These are phyloP conservation scores for Vulpes ferrilata DNA, from an alignment of 2,113 vertebrate genomes.

Conservation along the genomic window DNA sequence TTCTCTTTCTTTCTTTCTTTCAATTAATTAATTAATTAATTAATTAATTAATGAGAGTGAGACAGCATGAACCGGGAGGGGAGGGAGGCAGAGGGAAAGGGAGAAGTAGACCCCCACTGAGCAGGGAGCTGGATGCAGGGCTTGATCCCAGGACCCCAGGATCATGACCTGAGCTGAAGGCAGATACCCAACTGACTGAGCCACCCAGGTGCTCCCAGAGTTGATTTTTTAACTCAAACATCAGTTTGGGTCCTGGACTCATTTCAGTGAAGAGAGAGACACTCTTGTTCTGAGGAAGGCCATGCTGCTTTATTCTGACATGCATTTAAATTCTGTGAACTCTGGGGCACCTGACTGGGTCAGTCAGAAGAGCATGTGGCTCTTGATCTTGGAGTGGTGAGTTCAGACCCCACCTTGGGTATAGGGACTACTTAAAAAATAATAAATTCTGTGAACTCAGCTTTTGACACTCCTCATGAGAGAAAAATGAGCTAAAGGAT, in stretches of 20 bases:
- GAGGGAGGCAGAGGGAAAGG: too few relatives aligned
- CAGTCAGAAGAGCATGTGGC: not conserved
- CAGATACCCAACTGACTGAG: not conserved
- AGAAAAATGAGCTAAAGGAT: not conserved
- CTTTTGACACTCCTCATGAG: not conserved
- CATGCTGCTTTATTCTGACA: not conserved
- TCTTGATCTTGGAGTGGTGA: not conserved
- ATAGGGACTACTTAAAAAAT: not conserved
- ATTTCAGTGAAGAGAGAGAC: not conserved
- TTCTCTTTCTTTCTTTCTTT: too few relatives aligned
- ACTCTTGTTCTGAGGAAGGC: not conserved
- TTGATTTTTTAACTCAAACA: not conserved
- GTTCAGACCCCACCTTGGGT: not conserved
- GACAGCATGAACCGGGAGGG: too few relatives aligned
- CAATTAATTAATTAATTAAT: too few relatives aligned
- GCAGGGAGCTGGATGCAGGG: too few relatives aligned
- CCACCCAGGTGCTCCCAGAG: not conserved
- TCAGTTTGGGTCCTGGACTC: not conserved
- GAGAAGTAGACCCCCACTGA: too few relatives aligned
- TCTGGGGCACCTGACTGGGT: not conserved
- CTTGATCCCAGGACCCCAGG: too few relatives aligned
- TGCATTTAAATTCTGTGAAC: not conserved
- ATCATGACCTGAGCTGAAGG: too few relatives aligned
- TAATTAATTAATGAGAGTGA: too few relatives aligned
- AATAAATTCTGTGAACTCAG: not conserved